Percentiles rank a stretch among this genome's conserved stretches.
Evolutionary conservation across 2,888 invertebrate species (phyloP).

Genomic region (Auanema freiburgensis): DNA sequence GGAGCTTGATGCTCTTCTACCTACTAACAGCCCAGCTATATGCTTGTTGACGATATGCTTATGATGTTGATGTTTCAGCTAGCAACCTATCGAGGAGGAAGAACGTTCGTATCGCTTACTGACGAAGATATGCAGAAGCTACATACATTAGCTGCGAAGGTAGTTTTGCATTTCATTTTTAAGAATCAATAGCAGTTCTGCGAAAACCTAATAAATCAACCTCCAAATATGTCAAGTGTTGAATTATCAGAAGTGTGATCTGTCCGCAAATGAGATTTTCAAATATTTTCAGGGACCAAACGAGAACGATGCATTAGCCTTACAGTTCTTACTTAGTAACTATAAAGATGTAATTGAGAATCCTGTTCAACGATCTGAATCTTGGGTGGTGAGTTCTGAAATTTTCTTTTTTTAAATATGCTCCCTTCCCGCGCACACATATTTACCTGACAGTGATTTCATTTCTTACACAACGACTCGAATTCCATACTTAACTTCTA

Average conservation of each 20-base stretch:
- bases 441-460: slow-evolving; percentile 13
- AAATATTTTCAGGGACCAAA: slow-evolving; percentile 23
- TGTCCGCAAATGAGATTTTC: neutral
- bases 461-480: too few relatives aligned
- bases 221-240: neutral
- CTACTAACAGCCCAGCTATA: neutral
- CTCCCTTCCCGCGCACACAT: neutral
- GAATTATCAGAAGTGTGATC: neutral
- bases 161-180: slow-evolving; percentile 11
- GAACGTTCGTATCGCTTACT: slow-evolving; percentile 52
- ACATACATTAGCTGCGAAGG: slow-evolving; percentile 52
- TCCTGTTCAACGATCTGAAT: slow-evolving; percentile 46
- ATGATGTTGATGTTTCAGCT: slow-evolving; percentile 39
- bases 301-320: slow-evolving; percentile 46
- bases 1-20: too few relatives aligned
- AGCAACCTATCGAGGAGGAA: slow-evolving; percentile 59
- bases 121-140: slow-evolving; percentile 58
- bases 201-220: neutral
- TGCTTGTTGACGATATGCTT: neutral
- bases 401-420: slow-evolving; percentile 6
- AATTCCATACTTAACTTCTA: too few relatives aligned
- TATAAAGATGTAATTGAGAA: slow-evolving; percentile 52
- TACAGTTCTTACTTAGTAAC: slow-evolving; percentile 53
- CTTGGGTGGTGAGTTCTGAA: slow-evolving; percentile 51
- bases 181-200: neutral